phyloP scores from a whole-genome alignment of 1,140 invertebrate genomes.

The Drosophila baimaii region DNA sequence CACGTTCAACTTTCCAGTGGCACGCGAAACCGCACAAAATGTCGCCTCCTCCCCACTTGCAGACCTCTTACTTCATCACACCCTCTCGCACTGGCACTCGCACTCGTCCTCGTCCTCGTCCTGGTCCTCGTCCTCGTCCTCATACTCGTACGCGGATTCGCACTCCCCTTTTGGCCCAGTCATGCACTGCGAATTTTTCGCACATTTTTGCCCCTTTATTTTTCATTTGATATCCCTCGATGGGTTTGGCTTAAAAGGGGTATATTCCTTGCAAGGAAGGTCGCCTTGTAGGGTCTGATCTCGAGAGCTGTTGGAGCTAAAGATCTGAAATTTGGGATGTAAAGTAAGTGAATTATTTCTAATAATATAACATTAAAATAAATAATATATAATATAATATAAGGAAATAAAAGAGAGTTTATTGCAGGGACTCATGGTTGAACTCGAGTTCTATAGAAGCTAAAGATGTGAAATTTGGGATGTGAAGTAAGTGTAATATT shows the following conservation, averaged over 20 bases:
- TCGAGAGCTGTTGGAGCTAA: neutral
- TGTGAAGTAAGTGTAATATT: too few relatives aligned
- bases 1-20: slow-evolving; percentile 73
- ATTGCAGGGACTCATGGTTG: neutral
- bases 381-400: too few relatives aligned
- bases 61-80: slow-evolving; percentile 33
- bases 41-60: slow-evolving; percentile 37
- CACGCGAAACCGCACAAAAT: slow-evolving; percentile 78
- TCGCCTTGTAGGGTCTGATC: neutral
- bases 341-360: neutral
- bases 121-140: too few relatives aligned
- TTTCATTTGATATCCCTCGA: slow-evolving; percentile 26
- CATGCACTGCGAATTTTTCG: slow-evolving; percentile 58
- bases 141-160: neutral
- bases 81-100: slow-evolving; percentile 7
- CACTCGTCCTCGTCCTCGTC: neutral
- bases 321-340: neutral
- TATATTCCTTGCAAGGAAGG: neutral
- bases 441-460: neutral
- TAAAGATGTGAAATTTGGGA: too few relatives aligned
- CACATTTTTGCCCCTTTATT: slow-evolving; percentile 51
- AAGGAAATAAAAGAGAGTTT: too few relatives aligned
- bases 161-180: neutral
- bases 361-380: too few relatives aligned
- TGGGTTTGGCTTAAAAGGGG: neutral